Percentiles rank a stretch among this genome's conserved stretches.
These are phyloP conservation scores for Chironomus striatipennis DNA, from an alignment of 1,140 invertebrate genomes.

Conservation along the genomic window DNA sequence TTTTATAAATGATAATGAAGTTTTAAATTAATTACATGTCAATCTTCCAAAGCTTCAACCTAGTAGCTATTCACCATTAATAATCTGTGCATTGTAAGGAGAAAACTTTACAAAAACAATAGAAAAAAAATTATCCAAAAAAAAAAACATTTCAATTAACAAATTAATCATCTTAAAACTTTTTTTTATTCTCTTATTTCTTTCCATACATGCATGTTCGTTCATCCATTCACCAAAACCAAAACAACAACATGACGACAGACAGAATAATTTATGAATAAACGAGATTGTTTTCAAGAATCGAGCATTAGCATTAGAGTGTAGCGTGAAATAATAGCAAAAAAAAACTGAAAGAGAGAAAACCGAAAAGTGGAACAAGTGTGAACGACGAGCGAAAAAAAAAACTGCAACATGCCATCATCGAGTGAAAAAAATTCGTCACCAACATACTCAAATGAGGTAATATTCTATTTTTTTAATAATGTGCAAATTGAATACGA, in stretches of 20 bases:
- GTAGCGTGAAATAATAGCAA: background rate
- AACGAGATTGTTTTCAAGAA: slow-evolving; percentile 11
- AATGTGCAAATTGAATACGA: background rate
- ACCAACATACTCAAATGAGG: slow-evolving; percentile 22
- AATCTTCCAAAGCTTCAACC: too few species aligned
- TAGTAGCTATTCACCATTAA: too few species aligned
- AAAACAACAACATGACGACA: background rate
- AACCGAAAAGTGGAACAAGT: too few species aligned
- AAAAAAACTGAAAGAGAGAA: too few species aligned
- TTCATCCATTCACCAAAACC: background rate
- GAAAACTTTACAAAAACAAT: too few species aligned
- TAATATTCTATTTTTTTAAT: slow-evolving; percentile 8
- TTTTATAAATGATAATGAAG: too few species aligned
- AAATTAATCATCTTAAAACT: background rate
- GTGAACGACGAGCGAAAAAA: background rate
- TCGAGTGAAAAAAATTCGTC: slow-evolving; percentile 23
- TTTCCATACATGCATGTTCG: background rate
- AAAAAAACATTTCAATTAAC: too few species aligned
- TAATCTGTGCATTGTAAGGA: too few species aligned
- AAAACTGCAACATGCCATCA: slow-evolving; percentile 17
- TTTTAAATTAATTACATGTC: too few species aligned
- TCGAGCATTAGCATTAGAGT: background rate
- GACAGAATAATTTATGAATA: slow-evolving; percentile 16
- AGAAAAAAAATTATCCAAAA: too few species aligned
- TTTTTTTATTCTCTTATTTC: slow-evolving; percentile 19